phyloP scores from a whole-genome alignment of 2,888 invertebrate species.

The Strigamia crassipes region DNA sequence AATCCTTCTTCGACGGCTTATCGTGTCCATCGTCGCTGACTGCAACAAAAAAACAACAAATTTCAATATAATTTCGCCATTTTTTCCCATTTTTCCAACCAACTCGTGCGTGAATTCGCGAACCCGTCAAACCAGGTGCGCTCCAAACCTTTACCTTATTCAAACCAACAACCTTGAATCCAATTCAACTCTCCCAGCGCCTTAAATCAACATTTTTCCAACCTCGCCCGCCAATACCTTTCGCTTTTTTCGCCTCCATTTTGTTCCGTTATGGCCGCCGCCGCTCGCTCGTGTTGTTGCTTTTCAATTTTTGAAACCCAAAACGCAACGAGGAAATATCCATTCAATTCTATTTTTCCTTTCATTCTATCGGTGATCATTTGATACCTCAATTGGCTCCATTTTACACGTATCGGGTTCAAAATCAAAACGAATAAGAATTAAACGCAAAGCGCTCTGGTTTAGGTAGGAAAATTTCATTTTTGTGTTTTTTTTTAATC shows the following conservation, averaged over 20 bases:
- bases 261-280: not conserved
- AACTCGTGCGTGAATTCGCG: not conserved
- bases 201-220: no score
- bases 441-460: no score
- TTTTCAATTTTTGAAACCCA: no score
- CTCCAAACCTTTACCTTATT: not conserved
- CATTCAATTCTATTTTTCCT: no score
- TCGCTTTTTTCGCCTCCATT: not conserved
- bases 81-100: not conserved
- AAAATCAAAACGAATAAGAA: no score
- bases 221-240: not conserved
- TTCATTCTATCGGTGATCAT: not conserved
- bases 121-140: not conserved
- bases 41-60: slow-evolving; percentile 56
- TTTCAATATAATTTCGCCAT: not conserved
- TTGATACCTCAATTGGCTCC: not conserved
- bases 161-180: not conserved
- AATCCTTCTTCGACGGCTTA: slow-evolving; percentile 52
- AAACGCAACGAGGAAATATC: no score
- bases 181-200: not conserved
- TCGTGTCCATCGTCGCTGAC: slow-evolving; percentile 68
- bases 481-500: no score
- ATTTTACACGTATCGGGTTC: not conserved
- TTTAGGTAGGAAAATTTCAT: no score
- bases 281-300: no score